Conservation (phyloP, 2,113 vertebrate genomes). For the Vimba vimba region DNA sequence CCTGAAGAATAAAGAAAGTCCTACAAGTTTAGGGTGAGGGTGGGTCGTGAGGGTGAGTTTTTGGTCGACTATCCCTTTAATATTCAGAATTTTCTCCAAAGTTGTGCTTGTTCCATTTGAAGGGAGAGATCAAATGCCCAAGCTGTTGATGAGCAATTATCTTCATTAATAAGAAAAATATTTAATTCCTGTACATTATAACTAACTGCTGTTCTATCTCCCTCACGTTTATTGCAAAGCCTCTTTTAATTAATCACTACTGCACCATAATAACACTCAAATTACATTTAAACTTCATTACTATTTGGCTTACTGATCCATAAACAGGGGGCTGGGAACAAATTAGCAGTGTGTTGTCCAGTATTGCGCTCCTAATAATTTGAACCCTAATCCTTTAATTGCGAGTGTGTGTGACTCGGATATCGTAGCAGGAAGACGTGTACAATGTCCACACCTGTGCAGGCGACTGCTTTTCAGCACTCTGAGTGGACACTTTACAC, state of each 20-base stretch:
- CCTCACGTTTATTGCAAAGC: constrained; percentile 34
- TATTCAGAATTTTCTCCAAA: neutral
- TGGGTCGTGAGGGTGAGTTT: neutral
- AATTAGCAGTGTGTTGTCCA: constrained; percentile 56
- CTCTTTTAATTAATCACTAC: constrained; percentile 29
- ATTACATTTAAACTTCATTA: constrained; percentile 51
- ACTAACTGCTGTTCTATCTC: neutral
- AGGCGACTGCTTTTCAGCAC: constrained; percentile 68
- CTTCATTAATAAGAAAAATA: constrained; percentile 11
- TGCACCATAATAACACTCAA: constrained; percentile 40
- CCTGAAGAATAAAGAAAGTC: neutral
- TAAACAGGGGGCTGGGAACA: constrained; percentile 56
- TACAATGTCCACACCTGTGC: constrained; percentile 70
- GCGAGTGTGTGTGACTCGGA: constrained; percentile 54
- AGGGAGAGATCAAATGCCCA: neutral
- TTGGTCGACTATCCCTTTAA: neutral
- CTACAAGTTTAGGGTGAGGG: neutral
- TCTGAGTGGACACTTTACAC: constrained; percentile 68
- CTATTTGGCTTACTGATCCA: constrained; percentile 39
- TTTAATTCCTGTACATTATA: neutral
- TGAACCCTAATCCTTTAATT: constrained; percentile 74
- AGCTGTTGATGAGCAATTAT: constrained; percentile 24
- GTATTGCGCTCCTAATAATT: constrained; percentile 62
- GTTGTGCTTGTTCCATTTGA: neutral
- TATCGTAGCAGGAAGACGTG: neutral